A percentile compares a stretch with the other conserved stretches of the same genome.
Conservation (phyloP, 1,140 invertebrate genomes). For the Magallana gigas region DNA sequence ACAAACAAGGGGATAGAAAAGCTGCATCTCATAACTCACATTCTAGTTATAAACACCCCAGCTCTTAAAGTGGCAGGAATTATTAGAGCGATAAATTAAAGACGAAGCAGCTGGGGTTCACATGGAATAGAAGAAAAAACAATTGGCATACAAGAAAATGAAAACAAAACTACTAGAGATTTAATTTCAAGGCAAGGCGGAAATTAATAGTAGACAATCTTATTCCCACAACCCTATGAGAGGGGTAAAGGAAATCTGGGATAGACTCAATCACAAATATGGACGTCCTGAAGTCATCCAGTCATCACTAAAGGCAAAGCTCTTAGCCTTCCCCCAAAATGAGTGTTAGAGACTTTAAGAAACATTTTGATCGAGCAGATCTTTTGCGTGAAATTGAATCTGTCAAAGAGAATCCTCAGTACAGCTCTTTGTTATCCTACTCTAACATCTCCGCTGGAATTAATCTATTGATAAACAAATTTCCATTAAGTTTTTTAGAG, state of each 20-base stretch:
- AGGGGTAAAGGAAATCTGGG: conserved; percentile 19
- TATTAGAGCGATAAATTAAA: too few relatives aligned
- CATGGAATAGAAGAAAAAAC: too few relatives aligned
- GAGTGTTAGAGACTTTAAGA: not conserved
- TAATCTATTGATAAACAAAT: conserved; percentile 50
- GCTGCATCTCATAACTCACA: too few relatives aligned
- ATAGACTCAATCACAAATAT: conserved; percentile 23
- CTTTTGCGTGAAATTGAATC: conserved; percentile 53
- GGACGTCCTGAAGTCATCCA: conserved; percentile 9
- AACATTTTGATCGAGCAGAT: conserved; percentile 2
- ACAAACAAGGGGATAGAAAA: too few relatives aligned
- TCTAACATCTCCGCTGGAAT: conserved; percentile 43
- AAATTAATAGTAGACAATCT: too few relatives aligned
- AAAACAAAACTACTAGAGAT: too few relatives aligned
- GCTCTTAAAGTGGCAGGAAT: too few relatives aligned
- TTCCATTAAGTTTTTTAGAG: conserved; percentile 47
- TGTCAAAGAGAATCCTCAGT: conserved; percentile 44
- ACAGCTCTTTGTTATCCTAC: conserved; percentile 38
- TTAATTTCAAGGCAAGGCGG: too few relatives aligned
- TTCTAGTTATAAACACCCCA: too few relatives aligned
- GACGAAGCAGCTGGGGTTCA: too few relatives aligned
- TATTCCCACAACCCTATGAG: conserved; percentile 9
- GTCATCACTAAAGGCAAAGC: not conserved
- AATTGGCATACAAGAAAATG: too few relatives aligned
- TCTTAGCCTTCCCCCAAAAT: not conserved